Base-by-base conservation (phyloP, 2,113 vertebrate species). In the Sterrhoptilus dennistouni region DNA sequence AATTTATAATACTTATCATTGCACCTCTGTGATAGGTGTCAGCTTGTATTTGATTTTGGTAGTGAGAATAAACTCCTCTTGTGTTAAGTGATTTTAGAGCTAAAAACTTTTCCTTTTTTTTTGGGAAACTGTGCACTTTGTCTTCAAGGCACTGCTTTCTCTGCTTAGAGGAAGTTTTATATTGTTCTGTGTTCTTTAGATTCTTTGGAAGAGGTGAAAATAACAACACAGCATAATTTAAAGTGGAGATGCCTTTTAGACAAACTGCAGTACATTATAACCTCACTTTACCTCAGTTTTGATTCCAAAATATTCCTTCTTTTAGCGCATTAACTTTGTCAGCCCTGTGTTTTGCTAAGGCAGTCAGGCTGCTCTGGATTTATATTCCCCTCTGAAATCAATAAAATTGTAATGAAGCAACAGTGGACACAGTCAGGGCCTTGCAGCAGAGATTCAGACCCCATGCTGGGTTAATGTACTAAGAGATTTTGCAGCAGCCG, bases 401-500 rank as follows among this genome's bases (percentile, higher is more conserved):
- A 96, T 97, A 96, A 96, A 97, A 97, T 69, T 94, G 69, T 97
- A 95, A 96, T 95, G 96, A 96, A 96, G 89, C 52, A 91, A 74
- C 65, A 91, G 89, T 83, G 83, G 90, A 69, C 94, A 57, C 65
- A 89, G 83, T 68, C 5, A 9, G 64, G 28, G 44, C 92, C 66
- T 77, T 88, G 54, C 78, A 92, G 31, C 31, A 78, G 74, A 95
- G 36, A 59, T 63, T 72, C 90, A 71, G 85, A 56, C 77, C 50
- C 60, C 94, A 81, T 93, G 77, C 95, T 96, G 95, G 40, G 95
- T 91, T 96, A 96, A 93, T 87, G 93, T 60, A 96, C 91, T 95
- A 95, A 60, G 84, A 95, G 76, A 89, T 94, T 97, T 95, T 87
- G 75, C 83, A 89, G 49, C 64, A 75, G 54, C 53, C 72, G 78